Percentiles rank a stretch among this genome's conserved stretches.
Evolutionary conservation across 2,888 invertebrate species (phyloP).

Genomic region (Coleophora flavipennella): DNA sequence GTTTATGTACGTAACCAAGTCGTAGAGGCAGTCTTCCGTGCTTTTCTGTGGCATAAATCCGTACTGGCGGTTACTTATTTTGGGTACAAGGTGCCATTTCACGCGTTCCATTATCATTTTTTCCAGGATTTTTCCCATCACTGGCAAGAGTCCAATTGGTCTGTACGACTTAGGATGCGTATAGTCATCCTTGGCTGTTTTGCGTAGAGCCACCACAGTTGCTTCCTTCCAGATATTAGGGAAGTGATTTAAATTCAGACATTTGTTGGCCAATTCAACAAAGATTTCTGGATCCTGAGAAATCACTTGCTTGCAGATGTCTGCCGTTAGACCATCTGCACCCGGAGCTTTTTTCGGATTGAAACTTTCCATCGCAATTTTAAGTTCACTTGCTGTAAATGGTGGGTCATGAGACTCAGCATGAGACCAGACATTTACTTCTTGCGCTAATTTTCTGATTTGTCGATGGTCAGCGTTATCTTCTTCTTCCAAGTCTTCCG

Average conservation of each 20-base stretch:
- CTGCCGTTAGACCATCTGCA: conserved; percentile 14
- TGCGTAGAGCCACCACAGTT: neutral
- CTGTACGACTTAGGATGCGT: conserved; percentile 4
- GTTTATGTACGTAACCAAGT: conserved; percentile 2
- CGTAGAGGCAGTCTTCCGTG: conserved; percentile 3
- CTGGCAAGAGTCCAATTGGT: conserved; percentile 11
- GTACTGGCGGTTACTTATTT: conserved; percentile 7
- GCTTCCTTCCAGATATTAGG: conserved; percentile 9
- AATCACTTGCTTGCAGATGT: conserved; percentile 15
- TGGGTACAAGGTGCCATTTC: conserved; percentile 2
- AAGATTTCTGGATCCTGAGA: neutral
- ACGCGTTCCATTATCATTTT: conserved; percentile 8
- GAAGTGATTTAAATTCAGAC: conserved; percentile 3
- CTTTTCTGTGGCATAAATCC: conserved; percentile 12
- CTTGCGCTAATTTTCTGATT: neutral
- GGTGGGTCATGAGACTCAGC: conserved; percentile 7
- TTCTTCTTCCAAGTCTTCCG: neutral
- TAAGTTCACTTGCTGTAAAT: conserved; percentile 7
- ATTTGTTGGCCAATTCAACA: conserved; percentile 3
- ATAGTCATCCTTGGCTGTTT: conserved; percentile 6
- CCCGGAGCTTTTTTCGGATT: conserved; percentile 17
- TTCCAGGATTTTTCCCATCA: conserved; percentile 10
- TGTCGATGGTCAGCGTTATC: neutral
- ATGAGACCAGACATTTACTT: neutral
- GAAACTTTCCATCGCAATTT: neutral